phyloP scores from a whole-genome alignment of 2,888 invertebrate species.

The Plagodis pulveraria region DNA sequence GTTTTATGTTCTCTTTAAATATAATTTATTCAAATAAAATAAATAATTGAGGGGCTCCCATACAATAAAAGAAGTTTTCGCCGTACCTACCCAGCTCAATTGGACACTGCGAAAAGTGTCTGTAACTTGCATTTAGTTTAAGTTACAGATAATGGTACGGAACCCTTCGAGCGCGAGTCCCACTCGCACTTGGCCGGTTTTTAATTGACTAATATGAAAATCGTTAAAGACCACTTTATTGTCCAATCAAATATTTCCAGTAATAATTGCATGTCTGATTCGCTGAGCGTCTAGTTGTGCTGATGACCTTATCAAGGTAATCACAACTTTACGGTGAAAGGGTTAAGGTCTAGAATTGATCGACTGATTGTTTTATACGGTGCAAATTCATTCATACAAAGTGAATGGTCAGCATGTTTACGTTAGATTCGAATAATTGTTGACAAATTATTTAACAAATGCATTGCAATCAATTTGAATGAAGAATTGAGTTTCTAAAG shows the following conservation, averaged over 20 bases:
- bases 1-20: too few species aligned
- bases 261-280: conserved; percentile 17
- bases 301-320: neutral
- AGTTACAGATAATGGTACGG: too few species aligned
- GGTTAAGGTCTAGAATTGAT: conserved; percentile 3
- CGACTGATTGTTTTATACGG: conserved; percentile 1
- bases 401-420: conserved; percentile 20
- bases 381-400: conserved; percentile 12
- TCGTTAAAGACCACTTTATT: conserved; percentile 22
- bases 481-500: too few species aligned
- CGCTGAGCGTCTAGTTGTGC: neutral
- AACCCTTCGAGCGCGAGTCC: too few species aligned
- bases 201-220: conserved; percentile 25
- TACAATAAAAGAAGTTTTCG: too few species aligned
- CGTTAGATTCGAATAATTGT: conserved; percentile 31
- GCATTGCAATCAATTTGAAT: too few species aligned
- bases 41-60: too few species aligned
- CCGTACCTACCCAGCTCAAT: too few species aligned
- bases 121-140: too few species aligned
- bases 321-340: neutral
- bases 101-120: too few species aligned
- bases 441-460: neutral
- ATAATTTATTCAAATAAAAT: too few species aligned
- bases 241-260: conserved; percentile 26
- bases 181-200: neutral